Conservation (phyloP, 2,113 vertebrate genomes). For the Philantomba maxwellii region DNA sequence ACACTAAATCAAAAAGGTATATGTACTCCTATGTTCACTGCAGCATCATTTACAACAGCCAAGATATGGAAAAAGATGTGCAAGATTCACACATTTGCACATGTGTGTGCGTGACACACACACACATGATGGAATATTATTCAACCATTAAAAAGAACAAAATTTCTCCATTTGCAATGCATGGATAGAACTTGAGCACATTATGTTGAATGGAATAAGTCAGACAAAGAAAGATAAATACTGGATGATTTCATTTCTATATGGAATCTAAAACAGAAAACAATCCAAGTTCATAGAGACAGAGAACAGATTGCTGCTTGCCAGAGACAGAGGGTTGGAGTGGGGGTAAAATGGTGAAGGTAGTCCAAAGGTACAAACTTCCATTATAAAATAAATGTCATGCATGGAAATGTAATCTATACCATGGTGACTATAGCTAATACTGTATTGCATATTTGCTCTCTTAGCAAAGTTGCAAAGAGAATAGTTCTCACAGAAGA, state of each 20-base stretch:
- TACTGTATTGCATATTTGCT: background rate
- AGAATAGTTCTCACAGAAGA: background rate
- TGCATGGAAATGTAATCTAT: background rate
- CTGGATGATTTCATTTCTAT: background rate
- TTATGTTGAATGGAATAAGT: background rate
- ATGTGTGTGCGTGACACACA: background rate
- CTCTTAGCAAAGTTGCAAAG: background rate
- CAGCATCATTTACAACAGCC: background rate
- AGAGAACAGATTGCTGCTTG: background rate
- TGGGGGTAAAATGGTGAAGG: background rate
- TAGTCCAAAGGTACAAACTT: background rate
- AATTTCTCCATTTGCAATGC: background rate
- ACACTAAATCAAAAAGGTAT: background rate
- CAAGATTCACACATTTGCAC: background rate
- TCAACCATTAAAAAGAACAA: background rate
- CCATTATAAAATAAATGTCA: background rate
- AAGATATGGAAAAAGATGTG: background rate
- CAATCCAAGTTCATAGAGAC: background rate
- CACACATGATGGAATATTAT: background rate
- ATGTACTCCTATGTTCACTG: background rate
- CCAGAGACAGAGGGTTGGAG: background rate
- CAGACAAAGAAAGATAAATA: background rate
- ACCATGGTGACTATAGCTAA: background rate
- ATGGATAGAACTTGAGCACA: background rate
- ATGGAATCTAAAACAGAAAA: background rate